Evolutionary conservation across 2,888 invertebrate genomes (phyloP), one percentile per base, ranked within the genome.

Genomic region (Amblyjoppa proteus): DNA sequence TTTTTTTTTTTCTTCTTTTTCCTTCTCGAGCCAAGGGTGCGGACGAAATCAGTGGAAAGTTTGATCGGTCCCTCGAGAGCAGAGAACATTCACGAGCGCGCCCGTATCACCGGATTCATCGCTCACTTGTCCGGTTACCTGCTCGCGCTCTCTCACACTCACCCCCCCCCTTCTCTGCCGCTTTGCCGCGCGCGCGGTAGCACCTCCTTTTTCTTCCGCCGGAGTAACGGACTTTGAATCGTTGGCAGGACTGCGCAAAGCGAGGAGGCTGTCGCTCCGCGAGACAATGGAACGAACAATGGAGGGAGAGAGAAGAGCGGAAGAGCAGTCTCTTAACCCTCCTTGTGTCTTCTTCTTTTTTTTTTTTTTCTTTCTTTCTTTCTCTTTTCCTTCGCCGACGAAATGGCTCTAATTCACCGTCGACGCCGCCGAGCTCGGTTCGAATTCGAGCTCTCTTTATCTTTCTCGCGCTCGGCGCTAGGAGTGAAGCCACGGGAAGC

Each of bases 191-290:
- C 53, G 34, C 70, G 20, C 16, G 34, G 38, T 38, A 53, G n/a
- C 68, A 66, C 41, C 51, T 61, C 25, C 61, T 79, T 77, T 70
- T 66, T 81, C 56, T 82, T 58, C 61, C 78, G 61, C n/a, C 77
- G 70, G 78, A 83, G 81, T 86, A 84, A 86, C 86, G 86, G 86
- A 81, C 64, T 81, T 81, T 77, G 79, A 61, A 64, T 56, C 79
- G 83, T 86, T 74, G 53, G 61, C 74, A 70, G 28, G 73, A 77
- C 68, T 64, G 66, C 41, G 71, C 38, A 38, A 31, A 53, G 31
- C 31, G 31, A 76, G 58, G 58, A 34, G 64, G 71, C 61, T 61
- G 38, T 64, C 64, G 64, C 74, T 74, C 75, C 61, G 38, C 28
- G 38, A 34, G 45, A 81, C 64, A 81, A 70, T 64, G 58, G 49